A percentile compares a stretch with the other conserved stretches of the same genome.
phyloP scores from a whole-genome alignment of 1,140 invertebrate genomes.

The Spodoptera litura region DNA sequence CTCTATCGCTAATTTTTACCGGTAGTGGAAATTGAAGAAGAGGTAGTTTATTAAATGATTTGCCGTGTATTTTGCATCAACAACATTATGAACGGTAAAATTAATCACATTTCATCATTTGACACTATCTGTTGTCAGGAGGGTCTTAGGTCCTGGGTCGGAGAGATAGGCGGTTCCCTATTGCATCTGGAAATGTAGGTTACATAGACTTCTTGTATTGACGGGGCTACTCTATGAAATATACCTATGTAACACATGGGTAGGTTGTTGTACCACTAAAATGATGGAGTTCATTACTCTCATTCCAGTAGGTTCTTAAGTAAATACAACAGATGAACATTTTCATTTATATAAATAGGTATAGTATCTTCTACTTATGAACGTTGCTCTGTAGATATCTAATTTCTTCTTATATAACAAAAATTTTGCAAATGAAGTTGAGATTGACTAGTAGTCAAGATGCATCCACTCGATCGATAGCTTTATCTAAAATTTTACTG shows the following conservation, averaged over 20 bases:
- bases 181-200: slow-evolving; percentile 60
- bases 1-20: no score
- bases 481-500: slow-evolving; percentile 28
- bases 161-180: slow-evolving; percentile 55
- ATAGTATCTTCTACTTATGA: no score
- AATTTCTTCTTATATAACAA: no score
- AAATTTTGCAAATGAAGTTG: no score
- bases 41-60: not conserved
- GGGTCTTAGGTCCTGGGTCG: slow-evolving; percentile 63
- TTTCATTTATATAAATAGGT: no score
- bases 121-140: slow-evolving; percentile 58
- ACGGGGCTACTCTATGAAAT: slow-evolving; percentile 42
- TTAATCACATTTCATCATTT: slow-evolving; percentile 49
- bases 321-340: no score
- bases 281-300: no score
- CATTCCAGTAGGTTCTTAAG: not conserved
- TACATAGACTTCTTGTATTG: slow-evolving; percentile 52
- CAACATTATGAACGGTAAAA: slow-evolving; percentile 21
- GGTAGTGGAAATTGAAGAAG: no score
- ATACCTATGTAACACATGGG: no score
- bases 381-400: no score
- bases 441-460: not conserved
- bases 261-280: no score
- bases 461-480: not conserved
- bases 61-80: slow-evolving; percentile 50